Conservation (phyloP, 2,888 invertebrate genomes). For the Drosophila rubida region DNA sequence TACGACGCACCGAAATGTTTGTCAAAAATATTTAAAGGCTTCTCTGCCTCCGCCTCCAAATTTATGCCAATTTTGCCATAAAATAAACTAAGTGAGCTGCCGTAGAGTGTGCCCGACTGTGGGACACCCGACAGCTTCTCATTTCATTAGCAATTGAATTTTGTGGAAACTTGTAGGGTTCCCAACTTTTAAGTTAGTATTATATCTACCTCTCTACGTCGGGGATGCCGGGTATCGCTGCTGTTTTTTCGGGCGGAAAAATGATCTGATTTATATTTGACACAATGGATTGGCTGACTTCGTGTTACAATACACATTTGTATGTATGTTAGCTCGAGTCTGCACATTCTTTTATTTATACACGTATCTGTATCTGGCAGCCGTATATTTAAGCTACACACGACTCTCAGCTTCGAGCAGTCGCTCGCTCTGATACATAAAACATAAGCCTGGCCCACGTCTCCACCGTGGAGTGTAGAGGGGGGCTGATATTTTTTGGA, state of each 20-base stretch:
- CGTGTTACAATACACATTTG: slow-evolving; percentile 41
- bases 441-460: slow-evolving; percentile 66
- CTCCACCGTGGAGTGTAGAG: too few relatives aligned
- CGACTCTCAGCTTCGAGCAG: slow-evolving; percentile 31
- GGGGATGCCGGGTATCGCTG: background rate
- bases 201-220: background rate
- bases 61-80: slow-evolving; percentile 69
- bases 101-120: background rate
- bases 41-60: slow-evolving; percentile 51
- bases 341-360: slow-evolving; percentile 20
- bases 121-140: background rate
- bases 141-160: too few relatives aligned
- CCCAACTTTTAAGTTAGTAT: too few relatives aligned
- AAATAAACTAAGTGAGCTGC: slow-evolving; percentile 24
- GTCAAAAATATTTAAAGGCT: slow-evolving; percentile 71
- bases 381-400: slow-evolving; percentile 27
- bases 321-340: background rate
- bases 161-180: too few relatives aligned
- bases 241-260: slow-evolving; percentile 56
- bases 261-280: slow-evolving; percentile 82
- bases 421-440: slow-evolving; percentile 73
- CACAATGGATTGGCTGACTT: slow-evolving; percentile 71
- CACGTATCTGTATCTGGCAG: slow-evolving; percentile 28
- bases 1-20: slow-evolving; percentile 60
- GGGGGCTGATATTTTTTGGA: background rate